Conservation (phyloP, 2,113 vertebrate genomes). For the Dasyornis broadbenti region DNA sequence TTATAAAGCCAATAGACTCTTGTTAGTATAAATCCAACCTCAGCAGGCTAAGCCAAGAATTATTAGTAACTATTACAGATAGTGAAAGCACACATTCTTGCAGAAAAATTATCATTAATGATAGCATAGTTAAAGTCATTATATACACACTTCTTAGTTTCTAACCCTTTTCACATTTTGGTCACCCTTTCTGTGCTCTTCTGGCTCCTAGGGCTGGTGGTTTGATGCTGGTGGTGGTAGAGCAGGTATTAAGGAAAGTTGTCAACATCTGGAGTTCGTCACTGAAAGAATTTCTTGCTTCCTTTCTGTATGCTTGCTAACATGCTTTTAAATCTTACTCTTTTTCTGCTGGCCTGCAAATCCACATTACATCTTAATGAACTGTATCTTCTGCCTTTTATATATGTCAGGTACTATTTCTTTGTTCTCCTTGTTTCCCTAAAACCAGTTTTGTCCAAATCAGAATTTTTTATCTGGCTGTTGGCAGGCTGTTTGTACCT, state of each 20-base stretch:
- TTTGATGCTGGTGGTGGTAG: background rate
- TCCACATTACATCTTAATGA: background rate
- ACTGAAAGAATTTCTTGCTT: background rate
- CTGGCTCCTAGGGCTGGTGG: background rate
- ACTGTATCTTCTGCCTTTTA: background rate
- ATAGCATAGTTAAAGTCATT: background rate
- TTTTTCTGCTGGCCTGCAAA: background rate
- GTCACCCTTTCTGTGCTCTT: background rate
- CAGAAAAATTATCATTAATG: background rate
- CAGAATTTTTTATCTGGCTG: background rate
- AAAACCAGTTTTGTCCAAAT: background rate
- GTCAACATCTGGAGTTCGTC: background rate
- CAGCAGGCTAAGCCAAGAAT: background rate
- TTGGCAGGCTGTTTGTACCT: background rate
- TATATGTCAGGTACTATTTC: background rate
- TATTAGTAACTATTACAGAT: background rate
- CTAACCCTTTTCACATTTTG: background rate
- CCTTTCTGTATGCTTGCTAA: background rate
- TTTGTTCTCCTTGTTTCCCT: background rate
- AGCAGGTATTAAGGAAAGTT: background rate
- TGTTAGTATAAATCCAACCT: background rate
- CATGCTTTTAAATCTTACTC: background rate
- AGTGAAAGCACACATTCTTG: background rate
- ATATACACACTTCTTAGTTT: background rate
- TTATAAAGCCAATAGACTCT: background rate